Evolutionary conservation across 2,113 vertebrate genomes (phyloP).

Genomic region (Charina bottae): DNA sequence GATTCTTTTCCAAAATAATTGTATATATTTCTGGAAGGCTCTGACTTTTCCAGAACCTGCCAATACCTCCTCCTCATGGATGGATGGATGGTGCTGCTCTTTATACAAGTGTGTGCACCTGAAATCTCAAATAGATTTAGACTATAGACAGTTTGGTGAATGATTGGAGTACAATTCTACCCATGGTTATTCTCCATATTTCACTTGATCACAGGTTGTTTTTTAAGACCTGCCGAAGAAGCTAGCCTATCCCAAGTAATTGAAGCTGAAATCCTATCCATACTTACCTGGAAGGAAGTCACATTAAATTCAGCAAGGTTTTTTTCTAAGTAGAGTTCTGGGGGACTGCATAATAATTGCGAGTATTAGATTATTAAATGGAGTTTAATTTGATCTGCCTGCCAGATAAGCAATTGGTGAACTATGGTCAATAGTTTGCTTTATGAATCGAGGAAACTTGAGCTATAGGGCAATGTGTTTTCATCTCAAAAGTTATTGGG

Average conservation of each 20-base stretch:
- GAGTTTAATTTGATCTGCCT: not conserved
- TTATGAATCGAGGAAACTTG: not conserved
- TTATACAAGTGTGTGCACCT: not conserved
- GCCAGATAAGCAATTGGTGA: no score
- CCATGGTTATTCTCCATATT: not conserved
- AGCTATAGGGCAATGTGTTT: not conserved
- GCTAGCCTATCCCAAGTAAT: not conserved
- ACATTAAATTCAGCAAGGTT: not conserved
- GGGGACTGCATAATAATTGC: not conserved
- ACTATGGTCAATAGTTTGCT: not conserved
- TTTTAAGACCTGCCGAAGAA: not conserved
- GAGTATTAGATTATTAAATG: not conserved
- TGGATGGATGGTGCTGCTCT: not conserved
- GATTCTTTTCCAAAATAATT: not conserved
- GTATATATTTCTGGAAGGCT: not conserved
- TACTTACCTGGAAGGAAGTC: not conserved
- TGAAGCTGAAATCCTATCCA: not conserved
- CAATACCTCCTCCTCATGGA: not conserved
- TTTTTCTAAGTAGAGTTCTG: not conserved
- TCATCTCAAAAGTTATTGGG: not conserved
- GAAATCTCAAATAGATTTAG: not conserved
- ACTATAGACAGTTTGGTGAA: not conserved
- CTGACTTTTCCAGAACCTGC: not conserved
- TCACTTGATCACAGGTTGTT: not conserved
- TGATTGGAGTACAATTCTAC: not conserved